Percentiles rank a stretch among this genome's conserved stretches.
phyloP scores from a whole-genome alignment of 2,113 vertebrate genomes.

The Rana temporaria region DNA sequence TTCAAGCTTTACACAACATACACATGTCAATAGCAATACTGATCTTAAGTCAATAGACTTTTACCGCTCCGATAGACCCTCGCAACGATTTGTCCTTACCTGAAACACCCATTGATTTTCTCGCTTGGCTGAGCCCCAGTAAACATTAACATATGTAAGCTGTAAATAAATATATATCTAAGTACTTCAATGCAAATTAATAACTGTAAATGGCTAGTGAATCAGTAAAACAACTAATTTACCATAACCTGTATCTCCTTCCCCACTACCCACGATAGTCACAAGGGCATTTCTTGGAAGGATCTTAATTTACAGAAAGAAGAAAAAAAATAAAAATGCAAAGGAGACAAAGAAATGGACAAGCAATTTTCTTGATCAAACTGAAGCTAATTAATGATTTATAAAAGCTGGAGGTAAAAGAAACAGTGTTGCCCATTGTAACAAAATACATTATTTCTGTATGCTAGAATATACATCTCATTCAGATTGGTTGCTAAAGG shows the following conservation, averaged over 20 bases:
- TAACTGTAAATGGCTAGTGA: slow-evolving; percentile 16
- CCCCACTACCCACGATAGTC: not conserved
- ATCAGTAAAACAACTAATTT: slow-evolving; percentile 28
- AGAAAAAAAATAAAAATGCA: not conserved
- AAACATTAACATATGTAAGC: slow-evolving; percentile 36
- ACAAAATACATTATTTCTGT: too few relatives aligned
- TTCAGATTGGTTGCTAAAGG: too few relatives aligned
- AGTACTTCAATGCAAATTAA: slow-evolving; percentile 12
- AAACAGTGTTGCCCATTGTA: too few relatives aligned
- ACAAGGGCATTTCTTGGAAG: not conserved
- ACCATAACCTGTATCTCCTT: slow-evolving; percentile 2
- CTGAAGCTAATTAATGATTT: too few relatives aligned
- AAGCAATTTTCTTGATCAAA: too few relatives aligned
- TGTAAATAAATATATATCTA: slow-evolving; percentile 42
- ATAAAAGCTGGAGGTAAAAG: too few relatives aligned
- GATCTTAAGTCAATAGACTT: slow-evolving; percentile 40
- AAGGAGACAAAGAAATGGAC: not conserved
- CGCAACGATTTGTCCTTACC: slow-evolving; percentile 41
- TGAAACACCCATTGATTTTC: slow-evolving; percentile 30
- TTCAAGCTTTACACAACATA: slow-evolving; percentile 6
- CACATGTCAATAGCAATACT: slow-evolving; percentile 13
- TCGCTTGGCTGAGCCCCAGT: not conserved
- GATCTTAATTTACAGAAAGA: not conserved
- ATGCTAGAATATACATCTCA: too few relatives aligned
- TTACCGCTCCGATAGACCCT: slow-evolving; percentile 32